Evolutionary conservation across 2,888 invertebrate genomes (phyloP).

Genomic region (Tetragonula carbonaria): DNA sequence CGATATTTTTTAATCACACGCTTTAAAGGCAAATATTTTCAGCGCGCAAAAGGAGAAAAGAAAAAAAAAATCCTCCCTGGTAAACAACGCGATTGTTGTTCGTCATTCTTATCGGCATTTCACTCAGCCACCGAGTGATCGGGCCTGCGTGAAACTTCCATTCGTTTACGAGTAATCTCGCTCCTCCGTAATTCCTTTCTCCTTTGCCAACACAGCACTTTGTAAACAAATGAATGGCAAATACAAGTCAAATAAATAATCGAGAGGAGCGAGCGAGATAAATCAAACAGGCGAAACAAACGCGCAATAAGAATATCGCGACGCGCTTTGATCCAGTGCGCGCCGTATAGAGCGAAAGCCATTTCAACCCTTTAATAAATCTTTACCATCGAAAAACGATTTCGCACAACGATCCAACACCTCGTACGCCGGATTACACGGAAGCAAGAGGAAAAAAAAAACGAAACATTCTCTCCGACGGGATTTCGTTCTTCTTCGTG

Average conservation of each 20-base stretch:
- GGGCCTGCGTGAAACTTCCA: background rate
- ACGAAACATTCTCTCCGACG: conserved; percentile 13
- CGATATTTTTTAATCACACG: conserved; percentile 11
- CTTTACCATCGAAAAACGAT: background rate
- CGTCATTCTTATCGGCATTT: background rate
- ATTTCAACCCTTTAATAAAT: background rate
- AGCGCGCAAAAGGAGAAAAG: background rate
- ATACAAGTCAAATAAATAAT: background rate
- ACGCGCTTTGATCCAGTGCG: background rate
- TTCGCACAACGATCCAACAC: conserved; percentile 17
- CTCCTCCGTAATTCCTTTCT: background rate
- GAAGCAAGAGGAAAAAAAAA: background rate
- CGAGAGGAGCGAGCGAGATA: background rate
- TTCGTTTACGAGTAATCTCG: background rate
- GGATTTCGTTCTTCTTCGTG: background rate
- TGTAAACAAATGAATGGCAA: conserved; percentile 5
- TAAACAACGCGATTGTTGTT: conserved; percentile 1
- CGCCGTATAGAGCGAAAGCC: background rate
- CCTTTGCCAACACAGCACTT: too few relatives aligned
- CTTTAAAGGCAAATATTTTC: background rate
- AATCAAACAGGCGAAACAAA: background rate
- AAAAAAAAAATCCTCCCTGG: background rate
- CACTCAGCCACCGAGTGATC: background rate
- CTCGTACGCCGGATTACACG: conserved; percentile 4
- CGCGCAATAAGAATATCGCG: background rate